Percentiles rank a stretch among this genome's conserved stretches.
Evolutionary conservation across 2,888 invertebrate genomes (phyloP).

Genomic region (Strigamia crassipes): DNA sequence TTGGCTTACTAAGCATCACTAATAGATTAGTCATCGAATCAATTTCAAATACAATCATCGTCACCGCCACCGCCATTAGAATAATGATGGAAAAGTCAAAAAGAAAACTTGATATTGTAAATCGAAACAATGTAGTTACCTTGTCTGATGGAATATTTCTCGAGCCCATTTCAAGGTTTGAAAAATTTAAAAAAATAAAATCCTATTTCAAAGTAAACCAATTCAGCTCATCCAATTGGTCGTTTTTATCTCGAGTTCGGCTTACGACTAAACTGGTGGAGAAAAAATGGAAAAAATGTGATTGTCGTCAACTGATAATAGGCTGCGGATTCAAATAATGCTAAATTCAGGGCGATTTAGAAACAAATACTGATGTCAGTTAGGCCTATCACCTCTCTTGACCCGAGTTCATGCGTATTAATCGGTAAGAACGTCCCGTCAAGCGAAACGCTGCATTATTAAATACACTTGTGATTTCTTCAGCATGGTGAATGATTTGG

Average conservation of each 20-base stretch:
- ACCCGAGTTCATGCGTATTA: constrained; percentile 34
- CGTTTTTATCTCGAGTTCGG: not conserved
- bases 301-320: not conserved
- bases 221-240: constrained; percentile 21
- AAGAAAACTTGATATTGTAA: not conserved
- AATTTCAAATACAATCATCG: not conserved
- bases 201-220: constrained; percentile 3
- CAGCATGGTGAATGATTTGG: not conserved
- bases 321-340: not conserved
- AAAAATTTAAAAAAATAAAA: constrained; percentile 6
- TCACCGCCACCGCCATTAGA: not conserved
- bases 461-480: not conserved
- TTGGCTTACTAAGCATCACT: not conserved
- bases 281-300: not conserved
- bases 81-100: not conserved
- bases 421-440: constrained; percentile 23
- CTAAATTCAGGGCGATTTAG: not conserved
- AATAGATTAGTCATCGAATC: not conserved
- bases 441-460: not conserved
- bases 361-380: not conserved
- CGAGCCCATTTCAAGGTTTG: constrained; percentile 50
- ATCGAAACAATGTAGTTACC: constrained; percentile 64
- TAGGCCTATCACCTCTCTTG: constrained; percentile 28
- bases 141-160: constrained; percentile 83
- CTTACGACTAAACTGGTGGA: not conserved